Conservation (phyloP, 1,140 invertebrate genomes). For the Caenorhabditis briggsae region DNA sequence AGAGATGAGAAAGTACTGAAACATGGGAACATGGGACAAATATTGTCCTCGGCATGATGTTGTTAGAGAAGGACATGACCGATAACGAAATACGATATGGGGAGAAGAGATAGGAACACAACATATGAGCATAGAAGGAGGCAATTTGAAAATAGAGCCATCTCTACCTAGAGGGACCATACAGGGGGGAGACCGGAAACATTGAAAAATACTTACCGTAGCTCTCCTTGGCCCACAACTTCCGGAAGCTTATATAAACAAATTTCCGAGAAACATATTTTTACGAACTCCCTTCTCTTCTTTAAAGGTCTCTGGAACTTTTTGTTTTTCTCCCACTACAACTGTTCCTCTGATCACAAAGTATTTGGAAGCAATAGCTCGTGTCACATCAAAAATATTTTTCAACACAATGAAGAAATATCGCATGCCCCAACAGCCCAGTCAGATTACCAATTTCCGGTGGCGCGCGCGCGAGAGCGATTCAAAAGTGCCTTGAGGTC, state of each 20-base stretch:
- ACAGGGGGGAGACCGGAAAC: not conserved
- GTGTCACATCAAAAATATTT: not conserved
- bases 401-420: not conserved
- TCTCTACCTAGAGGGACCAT: not conserved
- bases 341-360: not conserved
- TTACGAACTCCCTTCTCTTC: too few relatives aligned
- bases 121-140: not conserved
- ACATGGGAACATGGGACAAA: conserved; percentile 6
- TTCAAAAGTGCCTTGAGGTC: conserved; percentile 17
- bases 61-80: not conserved
- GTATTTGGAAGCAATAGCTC: too few relatives aligned
- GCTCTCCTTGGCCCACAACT: too few relatives aligned
- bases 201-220: too few relatives aligned
- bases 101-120: not conserved
- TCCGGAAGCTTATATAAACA: too few relatives aligned
- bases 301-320: too few relatives aligned
- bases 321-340: not conserved
- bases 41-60: conserved; percentile 25
- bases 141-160: not conserved
- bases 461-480: not conserved
- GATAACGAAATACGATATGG: conserved; percentile 47
- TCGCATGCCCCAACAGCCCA: conserved; percentile 20
- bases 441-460: conserved; percentile 40
- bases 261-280: too few relatives aligned
- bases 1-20: conserved; percentile 48